These are phyloP conservation scores for Malaclemys terrapin DNA, from an alignment of 2,113 vertebrate genomes.

Conservation along the genomic window DNA sequence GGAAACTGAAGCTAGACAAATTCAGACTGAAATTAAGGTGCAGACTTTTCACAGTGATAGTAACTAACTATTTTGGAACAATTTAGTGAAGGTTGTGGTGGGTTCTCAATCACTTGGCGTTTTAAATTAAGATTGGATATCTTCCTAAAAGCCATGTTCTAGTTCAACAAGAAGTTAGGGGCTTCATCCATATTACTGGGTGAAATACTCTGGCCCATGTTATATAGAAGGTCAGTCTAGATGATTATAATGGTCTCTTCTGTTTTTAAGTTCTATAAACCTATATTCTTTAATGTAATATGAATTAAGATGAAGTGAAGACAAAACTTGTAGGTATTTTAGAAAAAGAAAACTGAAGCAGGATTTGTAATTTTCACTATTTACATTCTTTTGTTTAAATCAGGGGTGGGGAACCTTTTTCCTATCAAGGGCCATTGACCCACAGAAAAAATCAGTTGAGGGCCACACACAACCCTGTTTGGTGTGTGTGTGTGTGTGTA, in stretches of 20 bases:
- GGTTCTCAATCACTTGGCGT: not conserved
- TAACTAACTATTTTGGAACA: not conserved
- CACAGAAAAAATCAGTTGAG: too few relatives aligned
- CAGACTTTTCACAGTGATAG: not conserved
- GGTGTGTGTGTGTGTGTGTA: too few relatives aligned
- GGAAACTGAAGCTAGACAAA: not conserved
- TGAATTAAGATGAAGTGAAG: not conserved
- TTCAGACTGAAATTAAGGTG: not conserved
- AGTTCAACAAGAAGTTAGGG: not conserved
- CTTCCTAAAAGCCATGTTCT: not conserved
- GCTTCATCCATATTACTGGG: not conserved
- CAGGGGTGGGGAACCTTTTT: not conserved
- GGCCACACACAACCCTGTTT: too few relatives aligned
- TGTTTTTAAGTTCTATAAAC: not conserved
- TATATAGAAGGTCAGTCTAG: not conserved
- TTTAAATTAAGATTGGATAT: not conserved
- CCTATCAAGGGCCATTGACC: too few relatives aligned
- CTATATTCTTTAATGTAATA: not conserved
- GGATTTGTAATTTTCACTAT: slow-evolving; percentile 33
- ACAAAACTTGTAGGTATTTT: not conserved
- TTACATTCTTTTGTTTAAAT: slow-evolving; percentile 21
- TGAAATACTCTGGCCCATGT: not conserved
- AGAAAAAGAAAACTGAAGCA: not conserved
- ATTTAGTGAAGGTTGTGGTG: not conserved
- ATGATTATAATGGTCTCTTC: not conserved